These are phyloP conservation scores for Lasioglossum oenotherae DNA, from an alignment of 2,888 invertebrate species.

Conservation along the genomic window DNA sequence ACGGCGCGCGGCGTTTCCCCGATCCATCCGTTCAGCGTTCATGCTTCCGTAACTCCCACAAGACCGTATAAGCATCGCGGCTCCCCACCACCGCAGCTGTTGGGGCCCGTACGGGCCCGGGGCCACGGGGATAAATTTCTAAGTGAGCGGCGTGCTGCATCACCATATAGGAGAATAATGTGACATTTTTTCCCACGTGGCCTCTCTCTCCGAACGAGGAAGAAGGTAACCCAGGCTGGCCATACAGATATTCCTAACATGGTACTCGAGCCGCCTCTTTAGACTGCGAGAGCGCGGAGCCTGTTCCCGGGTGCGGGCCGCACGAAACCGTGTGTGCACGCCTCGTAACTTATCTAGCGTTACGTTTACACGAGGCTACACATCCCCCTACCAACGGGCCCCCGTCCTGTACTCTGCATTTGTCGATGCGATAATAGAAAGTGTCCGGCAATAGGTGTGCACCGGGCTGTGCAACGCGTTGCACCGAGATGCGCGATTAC, in stretches of 20 bases:
- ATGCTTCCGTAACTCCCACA: conserved; percentile 72
- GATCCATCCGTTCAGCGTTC: conserved; percentile 60
- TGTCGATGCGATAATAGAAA: conserved; percentile 73
- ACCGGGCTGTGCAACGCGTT: conserved; percentile 4
- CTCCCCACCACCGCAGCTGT: conserved; percentile 19
- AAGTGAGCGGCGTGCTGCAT: conserved; percentile 79
- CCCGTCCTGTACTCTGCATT: conserved; percentile 58
- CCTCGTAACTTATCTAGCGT: conserved; percentile 71
- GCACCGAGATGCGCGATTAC: conserved; percentile 55
- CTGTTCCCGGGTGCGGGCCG: conserved; percentile 42
- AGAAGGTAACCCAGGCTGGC: conserved; percentile 64
- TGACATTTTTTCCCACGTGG: conserved; percentile 77
- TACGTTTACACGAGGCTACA: conserved; percentile 67
- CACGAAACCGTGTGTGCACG: conserved; percentile 41
- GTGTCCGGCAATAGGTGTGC: conserved; percentile 53
- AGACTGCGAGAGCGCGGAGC: conserved; percentile 42
- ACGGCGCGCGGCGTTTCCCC: conserved; percentile 40
- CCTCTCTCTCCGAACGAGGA: conserved; percentile 68
- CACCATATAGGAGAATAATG: conserved; percentile 83
- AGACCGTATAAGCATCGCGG: conserved; percentile 68
- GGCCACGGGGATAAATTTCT: conserved; percentile 75
- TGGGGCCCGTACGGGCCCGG: conserved; percentile 43
- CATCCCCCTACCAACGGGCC: conserved; percentile 35
- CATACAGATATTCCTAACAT: conserved; percentile 78
- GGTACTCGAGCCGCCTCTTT: conserved; percentile 66